phyloP scores from a whole-genome alignment of 2,888 invertebrate species.

The Agrochola lychnidis region DNA sequence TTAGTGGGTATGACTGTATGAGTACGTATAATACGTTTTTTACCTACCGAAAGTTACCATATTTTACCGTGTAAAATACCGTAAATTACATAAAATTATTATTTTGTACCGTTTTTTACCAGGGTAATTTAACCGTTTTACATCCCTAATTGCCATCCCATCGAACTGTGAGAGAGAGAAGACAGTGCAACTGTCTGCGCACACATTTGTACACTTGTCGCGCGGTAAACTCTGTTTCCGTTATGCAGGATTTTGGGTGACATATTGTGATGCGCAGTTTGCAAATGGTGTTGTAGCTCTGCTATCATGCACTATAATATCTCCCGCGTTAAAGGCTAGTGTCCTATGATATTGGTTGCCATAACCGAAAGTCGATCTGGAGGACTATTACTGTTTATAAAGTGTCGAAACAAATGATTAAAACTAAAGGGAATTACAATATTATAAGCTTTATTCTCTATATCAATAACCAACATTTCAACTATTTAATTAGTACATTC shows the following conservation, averaged over 20 bases:
- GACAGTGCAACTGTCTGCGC: background rate
- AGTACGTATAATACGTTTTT: too few relatives aligned
- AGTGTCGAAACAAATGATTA: background rate
- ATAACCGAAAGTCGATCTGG: background rate
- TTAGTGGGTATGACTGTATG: too few relatives aligned
- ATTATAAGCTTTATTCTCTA: conserved; percentile 63
- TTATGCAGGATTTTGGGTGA: too few relatives aligned
- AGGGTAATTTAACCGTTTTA: too few relatives aligned
- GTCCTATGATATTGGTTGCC: background rate
- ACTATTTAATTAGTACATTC: conserved; percentile 17
- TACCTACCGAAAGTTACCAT: too few relatives aligned
- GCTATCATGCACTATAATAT: too few relatives aligned
- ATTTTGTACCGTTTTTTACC: too few relatives aligned
- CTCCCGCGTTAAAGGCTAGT: background rate
- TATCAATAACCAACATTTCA: conserved; percentile 50
- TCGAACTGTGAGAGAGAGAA: background rate
- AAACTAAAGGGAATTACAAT: conserved; percentile 34
- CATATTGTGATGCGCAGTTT: too few relatives aligned
- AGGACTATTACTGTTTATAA: background rate
- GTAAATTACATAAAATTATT: too few relatives aligned
- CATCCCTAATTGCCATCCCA: background rate
- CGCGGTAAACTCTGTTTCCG: too few relatives aligned
- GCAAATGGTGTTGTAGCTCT: too few relatives aligned
- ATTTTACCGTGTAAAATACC: too few relatives aligned
- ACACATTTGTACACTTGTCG: background rate